Evolutionary conservation across 2,888 invertebrate genomes (phyloP), one percentile per base, ranked within the genome.

Genomic region (Alloplasta piceator): DNA sequence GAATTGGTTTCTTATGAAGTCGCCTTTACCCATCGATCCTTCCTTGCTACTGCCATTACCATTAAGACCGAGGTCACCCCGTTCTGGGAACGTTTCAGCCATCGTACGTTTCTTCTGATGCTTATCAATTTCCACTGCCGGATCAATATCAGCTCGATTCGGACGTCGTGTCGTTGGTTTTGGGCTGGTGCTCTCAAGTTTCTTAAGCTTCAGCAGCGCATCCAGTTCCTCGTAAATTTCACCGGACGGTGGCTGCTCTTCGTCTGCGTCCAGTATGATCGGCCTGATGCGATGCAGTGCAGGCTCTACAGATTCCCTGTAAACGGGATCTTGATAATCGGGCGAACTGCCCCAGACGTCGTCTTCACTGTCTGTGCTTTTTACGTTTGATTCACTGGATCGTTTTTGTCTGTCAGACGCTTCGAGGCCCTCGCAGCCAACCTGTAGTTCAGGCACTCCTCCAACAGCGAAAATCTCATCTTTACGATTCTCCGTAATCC

Each of bases 361-460:
- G 36, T 66, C 12, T 56, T 67, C 60, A 6, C 66, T 41, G 46
- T 77, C 67, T 56, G 7, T 74, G 70, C 66, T 78, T 68, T 84
- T 67, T 4, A 12, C 41, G 2, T 61, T 77, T 16, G 78, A 26
- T 46, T 80, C 76, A 48, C 85, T 85, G 16, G 87, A 87, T 46
- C 90, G 86, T 64, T 83, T 89, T 36, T 68, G 58, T 66, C 83
- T 84, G 36, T 78, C 68, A n/a, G 66, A 48, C 0, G 85, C 86
- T 71, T 87, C 87, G 52, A 87, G 78, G 9, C 89, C 90, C 55
- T 89, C 89, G 78, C 89, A 90, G 39, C 87, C 89, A 50, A 90
- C 89, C 74, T 90, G 89, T 43, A 90, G 80, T 78, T 90, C 89
- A 7, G 90, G 89, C n/a, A 90, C 90, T 5, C 86, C 88, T 3